Evolutionary conservation across 1,140 invertebrate species (phyloP).

Genomic region (Phortica variegata): DNA sequence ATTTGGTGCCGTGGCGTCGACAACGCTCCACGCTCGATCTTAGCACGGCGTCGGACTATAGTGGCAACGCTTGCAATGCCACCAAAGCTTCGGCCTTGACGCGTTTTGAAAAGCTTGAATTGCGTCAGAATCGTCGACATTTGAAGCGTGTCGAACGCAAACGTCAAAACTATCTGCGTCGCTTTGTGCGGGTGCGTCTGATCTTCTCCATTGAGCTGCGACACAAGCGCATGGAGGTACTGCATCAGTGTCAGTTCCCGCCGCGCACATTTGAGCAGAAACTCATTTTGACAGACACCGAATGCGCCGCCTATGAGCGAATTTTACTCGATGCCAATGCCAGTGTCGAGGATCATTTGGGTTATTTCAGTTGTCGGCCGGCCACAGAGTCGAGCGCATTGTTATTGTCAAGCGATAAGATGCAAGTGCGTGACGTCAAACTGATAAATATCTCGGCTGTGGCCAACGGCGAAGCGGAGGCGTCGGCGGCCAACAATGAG

Average conservation of each 20-base stretch:
- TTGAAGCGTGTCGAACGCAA: slow-evolving; percentile 26
- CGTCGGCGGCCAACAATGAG: neutral
- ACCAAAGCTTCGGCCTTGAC: slow-evolving; percentile 6
- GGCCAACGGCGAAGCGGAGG: neutral
- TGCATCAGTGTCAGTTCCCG: slow-evolving; percentile 36
- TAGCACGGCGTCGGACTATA: slow-evolving; percentile 30
- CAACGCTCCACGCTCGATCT: slow-evolving; percentile 40
- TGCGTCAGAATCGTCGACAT: slow-evolving; percentile 38
- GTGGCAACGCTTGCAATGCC: slow-evolving; percentile 1
- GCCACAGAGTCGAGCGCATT: too few species aligned
- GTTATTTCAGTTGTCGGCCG: slow-evolving; percentile 38
- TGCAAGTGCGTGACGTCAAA: neutral
- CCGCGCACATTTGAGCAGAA: slow-evolving; percentile 45
- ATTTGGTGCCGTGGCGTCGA: slow-evolving; percentile 50
- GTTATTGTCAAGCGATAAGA: neutral
- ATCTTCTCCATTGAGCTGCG: slow-evolving; percentile 51
- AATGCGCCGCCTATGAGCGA: slow-evolving; percentile 42
- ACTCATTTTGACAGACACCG: slow-evolving; percentile 35
- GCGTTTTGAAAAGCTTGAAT: slow-evolving; percentile 42
- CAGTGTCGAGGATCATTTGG: slow-evolving; percentile 44
- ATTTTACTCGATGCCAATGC: slow-evolving; percentile 38
- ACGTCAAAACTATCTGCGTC: slow-evolving; percentile 23
- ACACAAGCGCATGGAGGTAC: slow-evolving; percentile 48
- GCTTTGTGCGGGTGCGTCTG: slow-evolving; percentile 43
- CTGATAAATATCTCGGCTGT: slow-evolving; percentile 3